Base-by-base conservation (phyloP, 1,140 invertebrate species). In the Scaptodrosophila lebanonensis region DNA sequence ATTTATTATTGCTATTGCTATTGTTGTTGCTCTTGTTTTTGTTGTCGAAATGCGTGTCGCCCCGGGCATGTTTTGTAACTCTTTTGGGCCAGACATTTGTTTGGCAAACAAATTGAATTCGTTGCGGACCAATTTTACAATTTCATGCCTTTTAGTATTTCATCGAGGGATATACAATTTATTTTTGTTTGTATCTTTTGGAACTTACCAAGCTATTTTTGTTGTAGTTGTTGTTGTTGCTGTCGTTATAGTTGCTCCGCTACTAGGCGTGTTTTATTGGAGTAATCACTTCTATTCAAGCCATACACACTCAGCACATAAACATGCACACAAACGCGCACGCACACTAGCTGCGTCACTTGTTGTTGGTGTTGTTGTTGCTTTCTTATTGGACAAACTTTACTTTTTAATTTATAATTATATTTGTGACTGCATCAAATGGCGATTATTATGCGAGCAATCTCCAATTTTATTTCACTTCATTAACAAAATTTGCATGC, bases 401-500 rank as follows among this genome's bases (percentile, higher is more conserved):
- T 33, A n/a, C n/a, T 67, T 30, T 30, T 9, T 16, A 67, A 66
- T 59, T 50, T 59, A 59, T 33, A 50, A 67, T 64, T 60, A 44
- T 35, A 76, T 75, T 70, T 64, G 67, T 72, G 61, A 71, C 54
- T 58, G n/a, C 44, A 20, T 38, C 32, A 64, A 25, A 65, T 29
- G 25, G 16, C 27, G 7, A 30, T 16, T n/a, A n/a, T n/a, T n/a
- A n/a, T n/a, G n/a, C n/a, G n/a, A n/a, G n/a, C n/a, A n/a, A n/a
- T n/a, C n/a, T n/a, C n/a, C n/a, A n/a, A n/a, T n/a, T n/a, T n/a
- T n/a, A n/a, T n/a, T n/a, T n/a, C n/a, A n/a, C 17, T 33, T 33
- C 29, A 45, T 54, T 50, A 56, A 52, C 39, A 65, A 61, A 68
- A 79, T 77, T 77, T 72, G 73, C 68, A 73, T 73, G 73, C 68